Evolutionary conservation across 2,797 vertebrate species (phyloP).

Genomic region (Hipposideros larvatus): DNA sequence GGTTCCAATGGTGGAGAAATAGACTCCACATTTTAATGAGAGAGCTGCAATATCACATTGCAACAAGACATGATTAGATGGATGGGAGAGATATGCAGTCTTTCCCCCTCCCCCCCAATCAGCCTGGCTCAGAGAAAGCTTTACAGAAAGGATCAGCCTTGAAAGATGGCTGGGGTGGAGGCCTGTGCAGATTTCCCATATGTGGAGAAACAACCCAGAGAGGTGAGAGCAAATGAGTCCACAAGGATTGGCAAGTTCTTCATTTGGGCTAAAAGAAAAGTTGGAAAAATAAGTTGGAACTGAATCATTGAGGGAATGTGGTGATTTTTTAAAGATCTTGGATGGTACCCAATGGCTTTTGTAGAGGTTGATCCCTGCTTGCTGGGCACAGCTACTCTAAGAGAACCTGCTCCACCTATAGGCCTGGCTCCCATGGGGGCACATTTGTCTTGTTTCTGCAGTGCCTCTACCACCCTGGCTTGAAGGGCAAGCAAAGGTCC

Average conservation of each 20-base stretch:
- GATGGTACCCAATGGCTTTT: too few species aligned
- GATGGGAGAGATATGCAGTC: background rate
- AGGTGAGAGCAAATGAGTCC: background rate
- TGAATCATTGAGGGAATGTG: background rate
- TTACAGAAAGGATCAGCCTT: background rate
- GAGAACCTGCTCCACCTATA: background rate
- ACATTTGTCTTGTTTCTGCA: background rate
- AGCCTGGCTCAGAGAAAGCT: background rate
- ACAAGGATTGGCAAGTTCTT: background rate
- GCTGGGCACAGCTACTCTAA: background rate
- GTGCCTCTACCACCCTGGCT: background rate
- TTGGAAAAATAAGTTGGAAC: background rate
- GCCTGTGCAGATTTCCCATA: background rate
- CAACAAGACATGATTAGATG: background rate
- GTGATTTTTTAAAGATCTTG: background rate
- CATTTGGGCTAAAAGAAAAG: background rate
- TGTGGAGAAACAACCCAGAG: background rate
- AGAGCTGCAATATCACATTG: background rate
- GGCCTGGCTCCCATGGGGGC: fast-evolving
- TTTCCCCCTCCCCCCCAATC: too few species aligned
- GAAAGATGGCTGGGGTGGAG: background rate
- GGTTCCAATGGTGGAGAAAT: background rate
- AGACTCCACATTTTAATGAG: background rate
- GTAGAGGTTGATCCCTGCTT: background rate
- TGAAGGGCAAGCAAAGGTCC: background rate